Evolutionary conservation across 2,797 vertebrate species (phyloP).

Genomic region (Remorina albescens): DNA sequence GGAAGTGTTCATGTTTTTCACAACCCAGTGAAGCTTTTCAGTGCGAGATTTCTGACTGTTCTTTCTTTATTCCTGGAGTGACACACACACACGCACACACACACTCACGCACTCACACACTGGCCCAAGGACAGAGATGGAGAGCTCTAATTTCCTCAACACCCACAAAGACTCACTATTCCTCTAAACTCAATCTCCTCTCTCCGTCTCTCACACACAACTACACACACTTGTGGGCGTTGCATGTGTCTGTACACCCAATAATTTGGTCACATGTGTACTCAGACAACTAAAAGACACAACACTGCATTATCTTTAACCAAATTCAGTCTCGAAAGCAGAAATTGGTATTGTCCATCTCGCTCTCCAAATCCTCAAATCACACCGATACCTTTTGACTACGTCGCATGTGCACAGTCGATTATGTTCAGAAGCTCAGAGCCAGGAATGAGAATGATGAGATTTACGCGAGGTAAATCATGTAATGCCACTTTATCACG

Average conservation of each 20-base stretch:
- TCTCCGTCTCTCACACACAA: constrained; percentile 34
- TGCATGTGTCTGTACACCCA: constrained; percentile 10
- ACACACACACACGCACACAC: too few species aligned
- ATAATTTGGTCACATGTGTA: constrained; percentile 1
- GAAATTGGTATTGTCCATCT: background rate
- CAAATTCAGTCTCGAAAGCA: background rate
- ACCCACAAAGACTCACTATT: constrained; percentile 58
- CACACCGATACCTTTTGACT: background rate
- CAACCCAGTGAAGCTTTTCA: constrained; percentile 36
- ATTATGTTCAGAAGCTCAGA: constrained; percentile 20
- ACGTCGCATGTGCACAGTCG: constrained; percentile 18
- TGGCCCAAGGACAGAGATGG: constrained; percentile 75
- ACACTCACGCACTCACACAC: constrained; percentile 22
- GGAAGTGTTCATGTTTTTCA: constrained; percentile 7
- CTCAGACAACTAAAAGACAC: background rate
- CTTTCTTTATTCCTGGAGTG: constrained; percentile 45
- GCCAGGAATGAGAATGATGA: constrained; percentile 5
- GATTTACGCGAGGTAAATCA: constrained; percentile 33
- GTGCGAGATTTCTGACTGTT: constrained; percentile 45
- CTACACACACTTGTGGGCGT: constrained; percentile 30
- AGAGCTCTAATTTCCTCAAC: constrained; percentile 76
- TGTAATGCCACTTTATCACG: constrained; percentile 30
- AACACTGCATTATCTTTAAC: background rate
- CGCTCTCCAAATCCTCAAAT: background rate
- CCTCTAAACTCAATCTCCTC: constrained; percentile 62